phyloP scores from a whole-genome alignment of 1,140 invertebrate species.

The Mamestra configurata region DNA sequence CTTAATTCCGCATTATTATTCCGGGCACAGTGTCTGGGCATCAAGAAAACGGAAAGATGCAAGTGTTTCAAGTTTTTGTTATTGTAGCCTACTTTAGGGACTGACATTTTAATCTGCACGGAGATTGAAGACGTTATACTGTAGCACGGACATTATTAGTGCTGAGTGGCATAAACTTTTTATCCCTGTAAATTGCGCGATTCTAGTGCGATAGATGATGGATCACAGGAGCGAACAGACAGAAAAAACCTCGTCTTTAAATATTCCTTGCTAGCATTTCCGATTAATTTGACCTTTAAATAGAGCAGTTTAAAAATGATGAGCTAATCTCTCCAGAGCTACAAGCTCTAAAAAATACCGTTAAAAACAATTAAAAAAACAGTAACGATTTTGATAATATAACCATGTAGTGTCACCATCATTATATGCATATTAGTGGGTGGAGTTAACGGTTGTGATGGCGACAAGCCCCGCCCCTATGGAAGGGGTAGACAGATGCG shows the following conservation, averaged over 20 bases:
- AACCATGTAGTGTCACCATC: not conserved
- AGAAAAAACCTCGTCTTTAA: too few relatives aligned
- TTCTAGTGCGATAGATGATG: too few relatives aligned
- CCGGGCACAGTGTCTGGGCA: not conserved
- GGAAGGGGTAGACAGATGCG: slow-evolving; percentile 60
- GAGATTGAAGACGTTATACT: not conserved
- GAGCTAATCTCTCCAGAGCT: too few relatives aligned
- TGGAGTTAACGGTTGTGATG: slow-evolving; percentile 34
- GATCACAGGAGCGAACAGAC: too few relatives aligned
- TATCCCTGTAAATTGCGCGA: too few relatives aligned
- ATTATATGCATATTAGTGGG: slow-evolving; percentile 52
- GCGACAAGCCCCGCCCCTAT: slow-evolving; percentile 37
- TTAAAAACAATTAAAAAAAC: not conserved
- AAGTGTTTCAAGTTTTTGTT: slow-evolving; percentile 14
- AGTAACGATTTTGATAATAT: not conserved
- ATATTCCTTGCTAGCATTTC: too few relatives aligned
- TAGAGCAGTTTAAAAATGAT: too few relatives aligned
- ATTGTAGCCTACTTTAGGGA: not conserved
- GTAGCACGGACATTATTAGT: not conserved
- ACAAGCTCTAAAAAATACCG: too few relatives aligned
- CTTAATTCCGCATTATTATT: slow-evolving; percentile 38
- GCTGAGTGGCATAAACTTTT: too few relatives aligned
- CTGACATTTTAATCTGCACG: not conserved
- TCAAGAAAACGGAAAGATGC: slow-evolving; percentile 7
- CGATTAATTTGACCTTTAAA: too few relatives aligned